Conservation (phyloP, 2,797 vertebrate species). For the Melanogrammus aeglefinus region DNA sequence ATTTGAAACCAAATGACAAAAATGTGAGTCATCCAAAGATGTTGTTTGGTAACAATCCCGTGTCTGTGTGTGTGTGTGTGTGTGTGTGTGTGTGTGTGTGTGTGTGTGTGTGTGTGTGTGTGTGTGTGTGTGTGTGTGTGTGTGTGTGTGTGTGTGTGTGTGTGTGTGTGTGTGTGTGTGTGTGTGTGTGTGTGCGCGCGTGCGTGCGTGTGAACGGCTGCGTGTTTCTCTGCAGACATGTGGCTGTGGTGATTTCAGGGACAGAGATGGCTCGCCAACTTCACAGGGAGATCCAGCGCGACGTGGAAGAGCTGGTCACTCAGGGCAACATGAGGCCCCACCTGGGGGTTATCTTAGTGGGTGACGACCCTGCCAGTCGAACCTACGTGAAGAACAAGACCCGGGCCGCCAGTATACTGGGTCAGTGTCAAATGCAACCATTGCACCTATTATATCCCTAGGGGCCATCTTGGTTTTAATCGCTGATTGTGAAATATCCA, state of each 20-base stretch:
- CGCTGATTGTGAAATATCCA: background rate
- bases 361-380: constrained; percentile 86
- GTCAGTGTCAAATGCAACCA: constrained; percentile 60
- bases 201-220: constrained; percentile 1
- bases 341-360: constrained; percentile 87
- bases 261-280: constrained; percentile 83
- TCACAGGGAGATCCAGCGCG: constrained; percentile 82
- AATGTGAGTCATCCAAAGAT: background rate
- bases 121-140: constrained; percentile 4
- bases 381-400: constrained; percentile 91
- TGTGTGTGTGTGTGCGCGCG: background rate
- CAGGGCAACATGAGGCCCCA: constrained; percentile 87
- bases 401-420: constrained; percentile 81
- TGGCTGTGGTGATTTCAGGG: constrained; percentile 87
- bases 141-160: background rate
- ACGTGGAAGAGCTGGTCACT: constrained; percentile 79
- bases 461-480: too few relatives aligned
- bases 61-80: background rate
- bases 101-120: background rate
- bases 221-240: constrained; percentile 46
- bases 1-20: background rate
- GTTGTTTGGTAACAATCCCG: background rate
- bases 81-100: constrained; percentile 4
- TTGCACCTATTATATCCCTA: background rate
- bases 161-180: background rate